Base-by-base conservation (phyloP, 1,140 invertebrate genomes). In the Conus betulinus region DNA sequence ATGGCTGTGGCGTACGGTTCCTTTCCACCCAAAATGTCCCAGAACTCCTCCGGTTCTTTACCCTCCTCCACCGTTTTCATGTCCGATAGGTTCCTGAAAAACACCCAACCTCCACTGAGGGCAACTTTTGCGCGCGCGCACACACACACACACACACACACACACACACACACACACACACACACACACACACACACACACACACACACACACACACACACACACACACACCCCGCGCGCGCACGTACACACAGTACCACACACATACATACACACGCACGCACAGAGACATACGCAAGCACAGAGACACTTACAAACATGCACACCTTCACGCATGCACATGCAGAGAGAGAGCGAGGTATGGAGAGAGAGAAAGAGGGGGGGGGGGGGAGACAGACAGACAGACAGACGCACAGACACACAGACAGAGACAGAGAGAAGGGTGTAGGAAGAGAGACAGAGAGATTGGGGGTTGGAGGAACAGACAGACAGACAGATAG, bases 21-120 rank as follows among this genome's bases (percentile, higher is more conserved):
- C 83, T 90, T 89, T 0, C 92, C 93, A 6, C 93, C 93, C 15
- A 94, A 51, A 10, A 89, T 51, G 0, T 90, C 87, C 93, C 93
- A 94, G 88, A 94, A 93, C 63, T 89, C 87, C 6, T 60, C 25
- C 0, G 88, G 39, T 88, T 94, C 93, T 15, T 89, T 74, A 0
- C 89, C 91, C 89, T 94, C 93, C 17, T 91, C 71, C 5, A 93
- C 67, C 63, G 88, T 89, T 25, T 85, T 10, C 52, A 85, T 57
- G n/a, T 90, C 87, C 20, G 86, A 84, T 55, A 78, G 17, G 39
- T 82, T 88, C 63, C 87, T 88, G 71, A 6, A 27, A 23, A 23
- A 39, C 39, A 39, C 0, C 3, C 39, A 39, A 39, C 39, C 39
- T 39, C 39, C 39, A 39, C 39, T 39, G 39, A 39, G 39, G 39